These are phyloP conservation scores for Bicyclus anynana DNA, from an alignment of 1,140 invertebrate genomes.

Conservation along the genomic window DNA sequence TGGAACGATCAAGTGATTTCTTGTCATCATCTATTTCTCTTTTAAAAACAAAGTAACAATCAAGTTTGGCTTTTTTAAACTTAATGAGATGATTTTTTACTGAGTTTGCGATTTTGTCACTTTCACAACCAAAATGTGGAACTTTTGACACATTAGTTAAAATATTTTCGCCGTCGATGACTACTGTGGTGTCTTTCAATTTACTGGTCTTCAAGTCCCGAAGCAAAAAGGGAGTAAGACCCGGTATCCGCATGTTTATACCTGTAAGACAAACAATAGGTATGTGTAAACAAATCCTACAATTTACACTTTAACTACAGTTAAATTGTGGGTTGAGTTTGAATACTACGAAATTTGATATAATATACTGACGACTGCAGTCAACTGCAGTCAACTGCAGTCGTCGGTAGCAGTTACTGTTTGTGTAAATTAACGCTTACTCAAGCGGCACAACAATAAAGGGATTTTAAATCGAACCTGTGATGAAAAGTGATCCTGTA, in stretches of 20 bases:
- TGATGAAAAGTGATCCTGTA: too few species aligned
- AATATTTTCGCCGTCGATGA: slow-evolving; percentile 45
- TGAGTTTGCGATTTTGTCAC: slow-evolving; percentile 30
- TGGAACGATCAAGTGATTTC: background rate
- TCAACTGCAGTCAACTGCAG: too few species aligned
- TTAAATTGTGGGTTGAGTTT: too few species aligned
- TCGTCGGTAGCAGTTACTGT: too few species aligned
- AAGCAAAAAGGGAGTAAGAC: background rate
- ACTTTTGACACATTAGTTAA: slow-evolving; percentile 35
- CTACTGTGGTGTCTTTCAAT: slow-evolving; percentile 29
- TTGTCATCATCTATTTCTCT: slow-evolving; percentile 28
- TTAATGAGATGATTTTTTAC: slow-evolving; percentile 27
- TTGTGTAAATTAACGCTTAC: too few species aligned
- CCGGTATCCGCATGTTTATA: slow-evolving; percentile 18
- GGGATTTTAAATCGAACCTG: too few species aligned
- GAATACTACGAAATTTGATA: too few species aligned
- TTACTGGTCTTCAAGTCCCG: background rate
- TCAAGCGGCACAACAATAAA: too few species aligned
- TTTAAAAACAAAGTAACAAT: slow-evolving; percentile 46
- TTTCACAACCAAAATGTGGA: slow-evolving; percentile 32
- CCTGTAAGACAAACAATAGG: slow-evolving; percentile 11
- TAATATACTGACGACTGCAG: too few species aligned
- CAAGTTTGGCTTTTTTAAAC: slow-evolving; percentile 41
- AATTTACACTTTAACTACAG: too few species aligned
- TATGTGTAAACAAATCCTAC: too few species aligned